Evolutionary conservation across 2,797 vertebrate genomes (phyloP).

Genomic region (Paguma larvata): DNA sequence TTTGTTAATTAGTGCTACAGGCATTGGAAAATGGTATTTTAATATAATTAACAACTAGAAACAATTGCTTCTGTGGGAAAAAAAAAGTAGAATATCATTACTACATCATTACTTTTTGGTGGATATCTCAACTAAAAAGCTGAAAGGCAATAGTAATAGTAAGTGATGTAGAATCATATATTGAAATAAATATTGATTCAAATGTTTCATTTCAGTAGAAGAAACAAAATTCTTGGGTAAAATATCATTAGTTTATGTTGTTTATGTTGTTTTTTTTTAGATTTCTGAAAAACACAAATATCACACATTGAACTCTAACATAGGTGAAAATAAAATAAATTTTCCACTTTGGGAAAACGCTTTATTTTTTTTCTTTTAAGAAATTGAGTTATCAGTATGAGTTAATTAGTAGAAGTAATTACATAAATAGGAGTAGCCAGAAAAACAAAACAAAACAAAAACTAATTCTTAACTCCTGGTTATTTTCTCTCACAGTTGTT

Average conservation of each 20-base stretch:
- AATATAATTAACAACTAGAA: slow-evolving; percentile 45
- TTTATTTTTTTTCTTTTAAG: background rate
- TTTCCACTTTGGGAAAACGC: background rate
- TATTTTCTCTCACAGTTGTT: background rate
- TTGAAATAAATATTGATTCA: slow-evolving; percentile 8
- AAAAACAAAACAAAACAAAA: background rate
- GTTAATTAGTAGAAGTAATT: background rate
- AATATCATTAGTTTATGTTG: background rate
- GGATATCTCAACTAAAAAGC: slow-evolving; percentile 12
- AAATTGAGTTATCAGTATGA: background rate
- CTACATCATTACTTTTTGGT: background rate
- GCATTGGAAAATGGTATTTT: slow-evolving; percentile 66
- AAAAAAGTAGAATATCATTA: background rate
- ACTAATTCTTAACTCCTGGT: background rate
- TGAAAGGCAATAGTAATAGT: background rate
- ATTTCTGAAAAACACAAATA: slow-evolving; percentile 36
- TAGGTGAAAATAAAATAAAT: slow-evolving; percentile 45
- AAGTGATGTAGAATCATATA: slow-evolving; percentile 3
- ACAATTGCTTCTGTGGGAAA: background rate
- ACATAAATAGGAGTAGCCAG: background rate
- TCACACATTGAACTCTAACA: background rate
- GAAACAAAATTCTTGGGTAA: background rate
- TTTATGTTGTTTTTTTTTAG: background rate
- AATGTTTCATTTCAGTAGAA: background rate
- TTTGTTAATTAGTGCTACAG: slow-evolving; percentile 49